Evolutionary conservation across 2,797 vertebrate genomes (phyloP), one percentile per base, ranked within the genome.

Genomic region (Anguilla megastoma): DNA sequence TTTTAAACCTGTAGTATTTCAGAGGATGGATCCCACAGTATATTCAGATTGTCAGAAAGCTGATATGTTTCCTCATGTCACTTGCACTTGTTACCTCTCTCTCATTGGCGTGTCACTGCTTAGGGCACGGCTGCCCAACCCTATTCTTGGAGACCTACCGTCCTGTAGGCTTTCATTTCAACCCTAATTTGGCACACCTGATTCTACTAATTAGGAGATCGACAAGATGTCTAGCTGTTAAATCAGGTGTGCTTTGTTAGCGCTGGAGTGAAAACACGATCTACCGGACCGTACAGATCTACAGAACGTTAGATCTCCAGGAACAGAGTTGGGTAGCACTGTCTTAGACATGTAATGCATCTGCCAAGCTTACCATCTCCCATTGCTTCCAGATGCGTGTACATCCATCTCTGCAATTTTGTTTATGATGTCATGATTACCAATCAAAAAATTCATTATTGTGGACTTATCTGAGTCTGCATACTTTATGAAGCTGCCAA

Each of bases 301-400:
- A 41, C 36, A 41, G 36, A 41, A 41, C 3, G 36, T 41, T 41
- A 41, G 36, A 41, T 41, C 36, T 41, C 36, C 36, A 41, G 36
- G 36, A 41, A 41, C 36, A 41, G 36, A 41, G 36, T 41, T 41
- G 36, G 36, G 36, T 41, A 41, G 36, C 36, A 41, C 36, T 41
- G 36, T 41, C 36, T 41, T 41, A 41, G 36, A 41, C 36, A 41
- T 41, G 3, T 41, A 10, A 24, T 79, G n/a, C 52, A 33, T 45
- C 45, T 30, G 33, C 58, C 33, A 71, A 18, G 58, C 30, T 52
- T 54, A 45, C 10, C 18, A 56, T 60, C 45, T 85, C 45, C 18
- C 48, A 66, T 88, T 60, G 24, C 27, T 76, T 85, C 60, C 30
- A 83, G 69, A 18, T 85, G 71, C 82, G 54, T 85, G 4, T 14